These are phyloP conservation scores for Trichacis sp. DNA, from an alignment of 2,888 invertebrate genomes.

Conservation along the genomic window DNA sequence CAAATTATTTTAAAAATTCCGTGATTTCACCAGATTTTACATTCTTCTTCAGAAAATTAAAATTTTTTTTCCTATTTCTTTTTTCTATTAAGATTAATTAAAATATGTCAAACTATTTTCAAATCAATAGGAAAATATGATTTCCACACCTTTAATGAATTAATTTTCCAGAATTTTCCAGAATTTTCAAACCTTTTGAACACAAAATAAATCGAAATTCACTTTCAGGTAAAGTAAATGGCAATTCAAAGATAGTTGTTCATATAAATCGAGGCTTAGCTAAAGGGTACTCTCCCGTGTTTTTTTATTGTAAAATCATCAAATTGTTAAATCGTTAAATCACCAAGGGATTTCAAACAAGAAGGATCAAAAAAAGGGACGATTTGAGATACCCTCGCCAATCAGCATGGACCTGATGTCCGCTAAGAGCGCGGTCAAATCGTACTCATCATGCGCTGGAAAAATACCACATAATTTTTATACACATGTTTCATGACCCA, in stretches of 20 bases:
- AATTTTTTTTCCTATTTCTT: too few species aligned
- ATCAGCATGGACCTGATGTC: conserved; percentile 67
- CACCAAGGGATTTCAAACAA: conserved; percentile 7
- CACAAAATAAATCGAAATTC: too few species aligned
- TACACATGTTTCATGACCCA: conserved; percentile 7
- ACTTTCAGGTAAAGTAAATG: too few species aligned
- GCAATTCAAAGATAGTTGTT: background rate
- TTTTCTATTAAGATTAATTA: too few species aligned
- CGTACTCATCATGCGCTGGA: conserved; percentile 65
- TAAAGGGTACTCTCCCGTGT: conserved; percentile 7
- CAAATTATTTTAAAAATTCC: too few species aligned
- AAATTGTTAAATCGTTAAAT: conserved; percentile 10
- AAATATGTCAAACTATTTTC: too few species aligned
- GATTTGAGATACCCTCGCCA: conserved; percentile 61
- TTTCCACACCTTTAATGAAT: too few species aligned
- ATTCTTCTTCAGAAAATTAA: too few species aligned
- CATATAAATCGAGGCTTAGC: background rate
- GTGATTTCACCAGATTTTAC: too few species aligned
- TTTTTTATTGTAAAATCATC: background rate
- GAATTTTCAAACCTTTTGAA: too few species aligned
- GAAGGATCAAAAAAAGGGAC: conserved; percentile 3
- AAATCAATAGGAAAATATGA: too few species aligned
- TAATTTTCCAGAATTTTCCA: too few species aligned
- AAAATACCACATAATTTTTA: conserved; percentile 50
- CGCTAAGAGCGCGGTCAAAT: conserved; percentile 64